Evolutionary conservation across 2,113 vertebrate genomes (phyloP), one percentile per base, ranked within the genome.

Genomic region (Chaetodon trifascialis): DNA sequence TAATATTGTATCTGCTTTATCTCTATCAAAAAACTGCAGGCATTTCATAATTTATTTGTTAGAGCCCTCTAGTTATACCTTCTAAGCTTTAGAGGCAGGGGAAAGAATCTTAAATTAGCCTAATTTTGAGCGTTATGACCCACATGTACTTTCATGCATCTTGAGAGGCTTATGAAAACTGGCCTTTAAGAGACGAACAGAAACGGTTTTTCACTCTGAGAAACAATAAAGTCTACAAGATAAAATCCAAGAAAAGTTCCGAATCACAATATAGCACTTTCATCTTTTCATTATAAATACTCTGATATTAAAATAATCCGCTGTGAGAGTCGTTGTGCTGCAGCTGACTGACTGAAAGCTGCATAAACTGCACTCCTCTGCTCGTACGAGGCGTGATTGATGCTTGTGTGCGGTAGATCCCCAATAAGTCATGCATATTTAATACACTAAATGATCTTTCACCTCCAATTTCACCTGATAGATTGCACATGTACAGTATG

Each of bases 1-100:
- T 92, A 90, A 91, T 91, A 93, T 89, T 91, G 86, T 80, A 89
- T 92, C 86, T 84, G 84, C 86, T 92, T 92, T 89, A 93, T 93
- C 90, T 91, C 80, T 79, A 91, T 88, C 83, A 86, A 85, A 83
- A 86, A 83, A 68, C 80, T 86, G 85, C 87, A 76, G 88, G 79
- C 84, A 54, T 85, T 88, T 86, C 87, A 89, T 92, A 73, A 89
- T 92, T 92, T 88, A 91, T 93, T 89, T 86, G 79, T 84, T 46
- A 51, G 60, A 73, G 77, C 82, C 90, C 85, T 80, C 82, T 80
- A 87, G 89, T 91, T 86, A 83, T 73, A 86, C 89, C 89, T 87
- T 84, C 64, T 76, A 49, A 80, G 83, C 82, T 86, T 90, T 52
- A 71, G 63, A 83, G 25, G 46, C 78, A 60, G 77, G 72, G 74